Base-by-base conservation (phyloP, 2,888 invertebrate species). In the Agrenia bidenticulata region DNA sequence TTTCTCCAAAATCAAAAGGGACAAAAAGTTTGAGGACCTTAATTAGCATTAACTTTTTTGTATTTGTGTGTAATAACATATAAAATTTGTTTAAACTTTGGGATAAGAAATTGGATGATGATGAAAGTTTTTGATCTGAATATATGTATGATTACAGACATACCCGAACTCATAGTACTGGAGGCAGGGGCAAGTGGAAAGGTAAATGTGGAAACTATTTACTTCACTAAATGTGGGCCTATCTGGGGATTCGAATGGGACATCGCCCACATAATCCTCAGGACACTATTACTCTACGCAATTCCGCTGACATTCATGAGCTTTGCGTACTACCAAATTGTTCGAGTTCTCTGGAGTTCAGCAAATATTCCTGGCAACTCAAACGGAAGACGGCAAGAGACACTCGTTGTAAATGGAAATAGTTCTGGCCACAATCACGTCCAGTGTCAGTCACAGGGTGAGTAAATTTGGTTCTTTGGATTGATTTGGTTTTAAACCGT, bases 321-420 rank as follows among this genome's bases (percentile, higher is more conserved):
- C 76, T 83, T 90, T 68, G 88, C 92, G 0, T 93, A 94, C 81
- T 87, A 86, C 78, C 90, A 92, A 80, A 94, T 94, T 64, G 88
- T 90, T 59, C 81, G 86, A 42, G 92, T 92, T 1, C 83, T 94
- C 17, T 92, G 92, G 91, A 85, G 85, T 69, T 89, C 89, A 0
- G 87, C 88, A 77, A 87, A 87, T 78, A 89, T 89, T 64, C 89
- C 89, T 0, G 89, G 90, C 2, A 51, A 51, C 23, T 51, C 51
- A 13, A 51, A 7, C 15, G 68, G 50, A 13, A 57, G 66, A 37
- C 53, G 69, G 56, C 61, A 60, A 45, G 4, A 15, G 15, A 58
- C 63, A 23, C 42, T 65, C 39, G 19, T 55, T 49, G 32, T 49
- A 42, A 70, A 71, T 50, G 67, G 69, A 49, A 70, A 69, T 65